Conservation (phyloP, 2,797 vertebrate species). For the Enteromius argenteus region DNA sequence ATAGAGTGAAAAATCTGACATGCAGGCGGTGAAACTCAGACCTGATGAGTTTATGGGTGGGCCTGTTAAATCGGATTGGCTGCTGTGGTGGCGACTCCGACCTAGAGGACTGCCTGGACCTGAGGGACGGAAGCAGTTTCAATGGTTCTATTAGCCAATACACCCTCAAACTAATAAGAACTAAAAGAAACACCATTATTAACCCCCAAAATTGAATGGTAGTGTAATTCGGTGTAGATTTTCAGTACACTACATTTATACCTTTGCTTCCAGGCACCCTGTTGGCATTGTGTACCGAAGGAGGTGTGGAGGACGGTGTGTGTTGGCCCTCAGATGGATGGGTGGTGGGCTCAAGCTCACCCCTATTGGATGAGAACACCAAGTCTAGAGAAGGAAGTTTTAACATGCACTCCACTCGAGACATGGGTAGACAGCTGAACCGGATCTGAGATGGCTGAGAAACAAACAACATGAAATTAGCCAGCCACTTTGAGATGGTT, state of each 20-base stretch:
- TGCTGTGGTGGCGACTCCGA: slow-evolving; percentile 94
- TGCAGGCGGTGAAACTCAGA: slow-evolving; percentile 97
- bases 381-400: slow-evolving; percentile 96
- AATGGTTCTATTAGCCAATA: not conserved
- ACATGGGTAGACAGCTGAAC: slow-evolving; percentile 97
- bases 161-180: not conserved
- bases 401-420: slow-evolving; percentile 97
- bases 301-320: slow-evolving; percentile 73
- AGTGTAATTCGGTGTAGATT: not conserved
- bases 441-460: slow-evolving; percentile 96
- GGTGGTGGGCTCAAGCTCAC: slow-evolving; percentile 87
- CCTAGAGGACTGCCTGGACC: slow-evolving; percentile 91
- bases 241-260: slow-evolving; percentile 61
- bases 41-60: slow-evolving; percentile 91
- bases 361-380: slow-evolving; percentile 97
- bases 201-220: not conserved
- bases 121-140: slow-evolving; percentile 54
- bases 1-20: slow-evolving; percentile 98
- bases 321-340: slow-evolving; percentile 79
- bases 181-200: not conserved
- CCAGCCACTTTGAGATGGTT: not conserved
- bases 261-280: slow-evolving; percentile 88
- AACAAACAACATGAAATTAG: slow-evolving; percentile 30
- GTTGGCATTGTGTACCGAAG: slow-evolving; percentile 76
- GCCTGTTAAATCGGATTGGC: slow-evolving; percentile 91